Base-by-base conservation (phyloP, 2,797 vertebrate genomes). In the Gobionotothen gibberifrons region DNA sequence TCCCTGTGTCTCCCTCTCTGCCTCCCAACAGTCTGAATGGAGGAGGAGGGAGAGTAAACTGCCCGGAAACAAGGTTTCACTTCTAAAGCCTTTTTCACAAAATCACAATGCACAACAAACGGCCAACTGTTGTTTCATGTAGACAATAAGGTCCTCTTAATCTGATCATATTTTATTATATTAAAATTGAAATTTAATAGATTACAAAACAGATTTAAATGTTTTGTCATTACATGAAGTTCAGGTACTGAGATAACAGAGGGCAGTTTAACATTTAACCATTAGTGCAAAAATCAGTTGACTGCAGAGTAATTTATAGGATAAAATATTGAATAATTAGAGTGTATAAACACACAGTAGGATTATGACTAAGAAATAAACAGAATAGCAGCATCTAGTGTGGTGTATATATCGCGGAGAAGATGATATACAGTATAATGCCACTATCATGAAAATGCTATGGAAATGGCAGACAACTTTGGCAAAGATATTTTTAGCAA, bases 1-100 rank as follows among this genome's bases (percentile, higher is more conserved):
- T 86, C 76, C 79, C 72, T 1, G n/a, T 62, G 63, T 85, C 76
- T 81, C 75, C 68, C 79, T 79, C 59, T 77, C 56, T 70, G 63
- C 76, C 74, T 58, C 78, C 68, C 76, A 76, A 62, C 60, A 13
- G 42, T 44, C 76, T 87, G 80, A 84, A 67, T 61, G 81, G 48
- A 75, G 46, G 48, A 73, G 68, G 74, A 77, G 77, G 65, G 68
- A 5, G 61, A 80, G 49, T 52, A 21, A 9, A 26, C 69, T 70
- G n/a, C 54, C 26, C 39, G 51, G 70, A 72, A 80, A 75, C 63
- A 85, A 61, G 61, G 57, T 29, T 71, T 78, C 65, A 76, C 32
- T 68, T 78, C 49, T 59, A 65, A 67, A 76, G 48, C 49, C 17
- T 66, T 49, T 32, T 12, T 32, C 47, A 61, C 54, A 61, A 11